Percentiles rank a stretch among this genome's conserved stretches.
These are phyloP conservation scores for Equus quagga DNA, from an alignment of 2,113 vertebrate species.

Conservation along the genomic window DNA sequence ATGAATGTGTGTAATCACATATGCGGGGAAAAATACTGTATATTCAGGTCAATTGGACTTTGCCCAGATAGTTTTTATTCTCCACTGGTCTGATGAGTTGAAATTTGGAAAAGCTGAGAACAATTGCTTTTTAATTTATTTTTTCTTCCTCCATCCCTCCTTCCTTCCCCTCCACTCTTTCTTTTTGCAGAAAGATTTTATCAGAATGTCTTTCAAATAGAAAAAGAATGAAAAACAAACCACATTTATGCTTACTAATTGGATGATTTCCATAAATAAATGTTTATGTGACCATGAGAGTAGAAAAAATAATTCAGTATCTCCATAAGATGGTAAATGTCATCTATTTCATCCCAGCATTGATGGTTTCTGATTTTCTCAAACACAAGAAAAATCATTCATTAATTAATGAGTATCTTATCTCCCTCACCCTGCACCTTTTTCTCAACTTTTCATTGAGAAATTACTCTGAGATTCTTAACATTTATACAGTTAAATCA, in stretches of 20 bases:
- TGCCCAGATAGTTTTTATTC: not conserved
- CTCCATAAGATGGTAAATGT: not conserved
- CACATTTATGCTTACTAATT: not conserved
- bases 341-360: not conserved
- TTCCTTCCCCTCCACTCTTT: not conserved
- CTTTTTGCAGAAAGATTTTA: not conserved
- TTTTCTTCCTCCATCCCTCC: not conserved
- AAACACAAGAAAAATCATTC: not conserved
- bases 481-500: not conserved
- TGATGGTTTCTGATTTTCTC: not conserved
- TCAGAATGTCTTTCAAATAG: not conserved
- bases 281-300: not conserved
- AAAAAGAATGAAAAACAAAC: not conserved
- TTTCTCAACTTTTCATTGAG: not conserved
- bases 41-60: not conserved
- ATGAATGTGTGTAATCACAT: not conserved
- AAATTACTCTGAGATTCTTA: not conserved
- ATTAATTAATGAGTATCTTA: accelerated
- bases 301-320: not conserved
- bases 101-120: slow-evolving; percentile 9
- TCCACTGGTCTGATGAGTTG: not conserved
- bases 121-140: not conserved
- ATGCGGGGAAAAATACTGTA: not conserved
- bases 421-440: not conserved
- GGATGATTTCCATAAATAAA: not conserved